Evolutionary conservation across 1,140 invertebrate genomes (phyloP).

Genomic region (Drosophila chauvacae): DNA sequence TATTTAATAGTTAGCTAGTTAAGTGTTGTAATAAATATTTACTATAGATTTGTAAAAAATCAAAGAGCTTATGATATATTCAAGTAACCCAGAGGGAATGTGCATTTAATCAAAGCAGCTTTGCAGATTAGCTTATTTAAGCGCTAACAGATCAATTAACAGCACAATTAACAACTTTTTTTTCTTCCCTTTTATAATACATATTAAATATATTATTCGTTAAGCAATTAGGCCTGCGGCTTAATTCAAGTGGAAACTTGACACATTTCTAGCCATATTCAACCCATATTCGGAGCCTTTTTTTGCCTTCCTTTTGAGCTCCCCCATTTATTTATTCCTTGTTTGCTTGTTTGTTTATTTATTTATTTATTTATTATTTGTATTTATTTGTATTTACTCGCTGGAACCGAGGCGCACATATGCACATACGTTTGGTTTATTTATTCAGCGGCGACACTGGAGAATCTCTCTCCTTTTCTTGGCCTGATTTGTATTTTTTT

Average conservation of each 20-base stretch:
- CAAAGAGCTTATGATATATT: background rate
- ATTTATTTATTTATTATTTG: conserved; percentile 51
- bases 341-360: conserved; percentile 36
- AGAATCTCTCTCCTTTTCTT: conserved; percentile 10
- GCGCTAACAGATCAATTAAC: conserved; percentile 14
- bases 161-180: conserved; percentile 8
- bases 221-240: conserved; percentile 5
- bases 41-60: background rate
- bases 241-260: conserved; percentile 13
- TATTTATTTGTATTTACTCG: conserved; percentile 57
- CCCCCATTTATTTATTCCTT: conserved; percentile 13
- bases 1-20: background rate
- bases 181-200: background rate
- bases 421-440: conserved; percentile 33
- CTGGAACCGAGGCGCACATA: conserved; percentile 25
- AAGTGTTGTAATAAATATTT: background rate
- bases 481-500: conserved; percentile 1
- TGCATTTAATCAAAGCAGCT: background rate
- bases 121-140: conserved; percentile 1
- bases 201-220: background rate
- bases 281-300: background rate
- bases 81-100: background rate
- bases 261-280: conserved; percentile 16
- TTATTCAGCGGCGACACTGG: conserved; percentile 48
- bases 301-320: background rate